Conservation (phyloP, 1,140 invertebrate genomes). For the Drosophila erecta region DNA sequence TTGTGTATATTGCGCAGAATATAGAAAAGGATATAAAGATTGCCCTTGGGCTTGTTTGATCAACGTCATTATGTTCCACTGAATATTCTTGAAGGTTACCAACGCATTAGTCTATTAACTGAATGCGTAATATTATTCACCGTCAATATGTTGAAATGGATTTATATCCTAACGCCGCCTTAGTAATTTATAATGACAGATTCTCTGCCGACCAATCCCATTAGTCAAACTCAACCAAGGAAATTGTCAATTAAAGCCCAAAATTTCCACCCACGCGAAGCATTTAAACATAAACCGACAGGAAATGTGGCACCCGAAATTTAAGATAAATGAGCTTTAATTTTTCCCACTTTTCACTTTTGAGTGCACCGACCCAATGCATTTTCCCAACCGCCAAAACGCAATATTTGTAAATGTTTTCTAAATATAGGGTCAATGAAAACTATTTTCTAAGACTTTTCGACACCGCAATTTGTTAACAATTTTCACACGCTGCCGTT, state of each 20-base stretch:
- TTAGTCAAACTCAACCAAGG: slow-evolving; percentile 46
- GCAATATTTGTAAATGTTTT: slow-evolving; percentile 57
- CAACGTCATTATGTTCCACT: not conserved
- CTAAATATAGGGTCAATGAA: slow-evolving; percentile 66
- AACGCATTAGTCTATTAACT: not conserved
- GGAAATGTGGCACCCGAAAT: slow-evolving; percentile 4
- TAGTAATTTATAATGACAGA: slow-evolving; percentile 2
- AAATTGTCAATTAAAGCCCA: slow-evolving; percentile 71
- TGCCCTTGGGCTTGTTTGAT: not conserved
- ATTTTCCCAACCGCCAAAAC: slow-evolving; percentile 13
- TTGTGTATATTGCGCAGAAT: slow-evolving; percentile 8
- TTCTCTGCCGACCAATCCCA: slow-evolving; percentile 12
- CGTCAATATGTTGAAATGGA: not conserved
- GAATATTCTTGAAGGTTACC: not conserved
- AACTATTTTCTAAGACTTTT: slow-evolving; percentile 65
- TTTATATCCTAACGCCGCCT: no score
- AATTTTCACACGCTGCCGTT: slow-evolving; percentile 74
- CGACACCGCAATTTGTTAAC: slow-evolving; percentile 80
- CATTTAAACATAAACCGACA: not conserved
- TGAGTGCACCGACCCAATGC: slow-evolving; percentile 47
- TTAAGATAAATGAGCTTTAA: slow-evolving; percentile 45
- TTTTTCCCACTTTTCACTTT: slow-evolving; percentile 78
- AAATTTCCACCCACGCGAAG: slow-evolving; percentile 54
- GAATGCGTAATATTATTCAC: not conserved
- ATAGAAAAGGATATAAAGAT: slow-evolving; percentile 15